Conservation (phyloP, 2,113 vertebrate genomes). For the Nesoenas mayeri region DNA sequence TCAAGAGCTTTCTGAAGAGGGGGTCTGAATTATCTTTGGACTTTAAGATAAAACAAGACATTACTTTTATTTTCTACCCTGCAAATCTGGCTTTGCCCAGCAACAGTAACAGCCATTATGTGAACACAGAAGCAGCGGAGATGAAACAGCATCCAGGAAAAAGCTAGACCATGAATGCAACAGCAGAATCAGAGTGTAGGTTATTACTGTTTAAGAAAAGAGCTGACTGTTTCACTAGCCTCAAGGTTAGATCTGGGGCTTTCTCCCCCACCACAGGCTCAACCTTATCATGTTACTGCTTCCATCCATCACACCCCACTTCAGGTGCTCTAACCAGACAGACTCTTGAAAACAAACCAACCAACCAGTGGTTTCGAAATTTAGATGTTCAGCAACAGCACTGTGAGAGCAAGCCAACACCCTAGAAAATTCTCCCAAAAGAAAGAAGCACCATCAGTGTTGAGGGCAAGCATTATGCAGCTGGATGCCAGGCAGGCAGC, state of each 20-base stretch:
- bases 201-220: neutral
- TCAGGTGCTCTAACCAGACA: neutral
- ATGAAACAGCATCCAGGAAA: neutral
- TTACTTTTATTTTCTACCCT: constrained; percentile 28
- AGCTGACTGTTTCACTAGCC: neutral
- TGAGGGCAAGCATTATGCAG: neutral
- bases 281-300: neutral
- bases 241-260: neutral
- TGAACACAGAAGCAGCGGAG: neutral
- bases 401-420: neutral
- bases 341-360: neutral
- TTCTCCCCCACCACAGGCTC: neutral
- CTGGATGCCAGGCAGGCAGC: neutral
- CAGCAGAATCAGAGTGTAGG: neutral
- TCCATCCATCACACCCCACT: neutral
- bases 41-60: constrained; percentile 40
- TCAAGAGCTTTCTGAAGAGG: constrained; percentile 58
- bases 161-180: neutral
- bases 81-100: constrained; percentile 14
- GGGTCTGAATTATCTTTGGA: constrained; percentile 38
- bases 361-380: neutral
- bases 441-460: neutral
- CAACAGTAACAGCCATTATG: constrained; percentile 13
- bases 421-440: neutral
- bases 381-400: neutral